Base-by-base conservation (phyloP, 2,888 invertebrate species). In the Galeopsomyia nigrocyanea region DNA sequence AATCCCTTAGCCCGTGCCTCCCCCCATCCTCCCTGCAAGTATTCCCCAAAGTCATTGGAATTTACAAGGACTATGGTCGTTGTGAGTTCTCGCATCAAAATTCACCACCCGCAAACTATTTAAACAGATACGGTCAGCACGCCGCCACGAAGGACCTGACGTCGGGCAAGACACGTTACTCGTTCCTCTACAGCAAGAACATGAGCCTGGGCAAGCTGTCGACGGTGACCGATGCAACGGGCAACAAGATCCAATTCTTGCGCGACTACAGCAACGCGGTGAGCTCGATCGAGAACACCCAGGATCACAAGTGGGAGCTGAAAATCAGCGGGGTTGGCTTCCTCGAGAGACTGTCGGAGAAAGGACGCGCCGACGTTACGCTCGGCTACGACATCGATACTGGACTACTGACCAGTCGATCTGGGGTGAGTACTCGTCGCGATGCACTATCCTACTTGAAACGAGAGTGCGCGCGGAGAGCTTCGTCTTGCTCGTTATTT, bases 131-230 rank as follows among this genome's bases (percentile, higher is more conserved):
- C 83, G 99, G 99, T 0, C 98, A 98, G 86, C 99, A 99, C 87
- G 94, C 96, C 31, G 94, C 94, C 31, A 98, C 98, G 2, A 95
- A 95, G 85, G 97, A 98, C 87, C 88, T 98, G 73, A 94, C 98
- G 60, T 98, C 98, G n/a, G 96, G 95, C 61, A 95, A 96, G 87
- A 94, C 94, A 6, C 91, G 97, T 84, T 98, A 98, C 87, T 95
- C 96, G 61, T 99, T 99, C 89, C 90, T 97, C 26, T 99, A 99
- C 88, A 97, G 96, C 61, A 98, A 98, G 83, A 97, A 97, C 84
- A 97, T 97, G 9, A 96, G 96, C 83, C 97, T 97, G 80, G 98
- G 98, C 0, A 95, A 96, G 83, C 88, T 99, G 67, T 95, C 95
- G 0, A 95, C 95, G 0, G 97, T 99, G 2, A 96, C 95, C 1